Base-by-base conservation (phyloP, 2,888 invertebrate genomes). In the Caenorhabditis sp. region DNA sequence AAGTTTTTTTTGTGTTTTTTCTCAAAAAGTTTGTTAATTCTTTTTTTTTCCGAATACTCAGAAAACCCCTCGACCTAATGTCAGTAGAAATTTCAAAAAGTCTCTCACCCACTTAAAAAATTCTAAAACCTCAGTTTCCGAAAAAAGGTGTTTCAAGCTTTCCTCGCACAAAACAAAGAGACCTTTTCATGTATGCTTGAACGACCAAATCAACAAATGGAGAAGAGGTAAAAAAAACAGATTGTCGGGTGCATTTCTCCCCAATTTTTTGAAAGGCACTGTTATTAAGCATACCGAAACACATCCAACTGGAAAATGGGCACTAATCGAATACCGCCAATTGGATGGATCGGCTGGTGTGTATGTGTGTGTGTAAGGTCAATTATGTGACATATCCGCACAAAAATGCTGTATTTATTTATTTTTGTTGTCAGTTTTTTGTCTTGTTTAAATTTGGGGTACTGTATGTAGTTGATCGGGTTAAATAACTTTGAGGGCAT, bases 251-350 rank as follows among this genome's bases (percentile, higher is more conserved):
- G 17, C 43, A 43, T 17, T 43, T 17, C 17, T 43, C 43, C 43
- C 14, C 12, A 12, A 3, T 17, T 5, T 43, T 10, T 43, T 43
- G 43, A 43, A 17, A 31, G 31, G 65, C 23, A 69, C 69, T 73
- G 73, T 73, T 73, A 73, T 73, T 73, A 73, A 59, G 55, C 61
- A 58, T 69, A 69, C 73, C 68, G 73, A 73, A 69, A 36, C 58
- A 60, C 66, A 69, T 49, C 64, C 72, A 66, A 62, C 68, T 73
- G 73, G 73, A 73, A 73, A 73, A 73, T 69, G 57, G 64, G 14
- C 55, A 55, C 55, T 55, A 55, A 55, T 55, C 21, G 23, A 51
- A 51, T 43, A 43, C 43, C 43, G 43, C 43, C 43, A 43, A 43
- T 43, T 43, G 43, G 43, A 43, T 17, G 2, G 43, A 14, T 14